Conservation (phyloP, 1,140 invertebrate genomes). For the Drosophila insularis region DNA sequence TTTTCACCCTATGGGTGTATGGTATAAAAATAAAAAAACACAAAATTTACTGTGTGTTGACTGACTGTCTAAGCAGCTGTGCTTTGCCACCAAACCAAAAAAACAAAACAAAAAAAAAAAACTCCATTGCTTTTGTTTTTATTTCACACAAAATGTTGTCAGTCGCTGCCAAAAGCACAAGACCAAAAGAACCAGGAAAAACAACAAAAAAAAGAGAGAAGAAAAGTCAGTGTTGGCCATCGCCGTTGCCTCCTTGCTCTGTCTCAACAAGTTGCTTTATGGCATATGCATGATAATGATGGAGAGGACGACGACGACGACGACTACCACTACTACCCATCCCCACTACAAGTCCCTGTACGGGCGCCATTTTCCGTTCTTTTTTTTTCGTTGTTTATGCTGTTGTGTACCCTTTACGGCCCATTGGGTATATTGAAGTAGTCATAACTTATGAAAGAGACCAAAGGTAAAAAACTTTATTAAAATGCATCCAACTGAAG, state of each 20-base stretch:
- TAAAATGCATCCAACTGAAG: too few species aligned
- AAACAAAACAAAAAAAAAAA: neutral
- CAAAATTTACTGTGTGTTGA: slow-evolving; percentile 52
- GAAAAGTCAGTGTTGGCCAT: slow-evolving; percentile 16
- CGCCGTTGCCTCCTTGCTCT: slow-evolving; percentile 2
- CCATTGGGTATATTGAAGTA: neutral
- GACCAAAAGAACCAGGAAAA: neutral
- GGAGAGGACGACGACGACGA: slow-evolving; percentile 28
- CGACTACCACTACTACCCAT: slow-evolving; percentile 3
- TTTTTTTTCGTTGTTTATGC: neutral
- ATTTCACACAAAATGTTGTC: slow-evolving; percentile 50
- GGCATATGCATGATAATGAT: slow-evolving; percentile 81
- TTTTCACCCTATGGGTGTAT: too few species aligned
- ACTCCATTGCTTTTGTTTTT: slow-evolving; percentile 48
- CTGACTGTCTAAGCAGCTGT: slow-evolving; percentile 63
- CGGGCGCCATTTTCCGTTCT: slow-evolving; percentile 44
- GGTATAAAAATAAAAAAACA: too few species aligned
- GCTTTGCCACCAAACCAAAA: neutral
- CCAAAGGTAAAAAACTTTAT: too few species aligned
- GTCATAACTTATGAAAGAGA: neutral
- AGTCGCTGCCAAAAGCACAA: slow-evolving; percentile 19
- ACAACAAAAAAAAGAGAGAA: slow-evolving; percentile 10
- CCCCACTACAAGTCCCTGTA: slow-evolving; percentile 24
- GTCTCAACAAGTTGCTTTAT: slow-evolving; percentile 80
- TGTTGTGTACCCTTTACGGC: neutral